A percentile compares a stretch with the other conserved stretches of the same genome.
Conservation (phyloP, 2,888 invertebrate genomes). For the Horisme vitalbata region DNA sequence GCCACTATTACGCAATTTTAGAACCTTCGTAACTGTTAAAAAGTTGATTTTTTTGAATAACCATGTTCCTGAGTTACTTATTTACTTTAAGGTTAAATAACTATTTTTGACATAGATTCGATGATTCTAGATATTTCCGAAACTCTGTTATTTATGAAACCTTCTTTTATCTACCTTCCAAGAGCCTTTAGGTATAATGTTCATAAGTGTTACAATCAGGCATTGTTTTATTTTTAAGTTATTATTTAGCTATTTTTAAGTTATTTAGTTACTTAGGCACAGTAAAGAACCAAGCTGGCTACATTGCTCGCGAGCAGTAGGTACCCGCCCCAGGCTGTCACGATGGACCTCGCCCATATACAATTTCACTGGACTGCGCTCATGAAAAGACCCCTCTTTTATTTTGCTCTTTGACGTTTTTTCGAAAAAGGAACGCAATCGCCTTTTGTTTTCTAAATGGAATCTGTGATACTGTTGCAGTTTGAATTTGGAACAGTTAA, state of each 20-base stretch:
- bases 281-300: slow-evolving; percentile 38
- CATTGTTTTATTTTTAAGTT: no score
- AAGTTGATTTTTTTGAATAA: no score
- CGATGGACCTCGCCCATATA: slow-evolving; percentile 53
- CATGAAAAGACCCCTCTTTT: slow-evolving; percentile 58
- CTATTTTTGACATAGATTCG: no score
- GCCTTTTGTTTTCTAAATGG: slow-evolving; percentile 32
- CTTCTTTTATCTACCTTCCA: no score
- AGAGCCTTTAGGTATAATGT: no score
- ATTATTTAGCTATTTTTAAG: no score
- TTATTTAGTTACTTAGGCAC: slow-evolving; percentile 11
- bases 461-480: slow-evolving; percentile 26
- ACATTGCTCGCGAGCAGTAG: slow-evolving; percentile 49
- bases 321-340: slow-evolving; percentile 67
- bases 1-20: background rate
- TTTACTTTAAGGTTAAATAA: no score
- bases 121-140: no score
- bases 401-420: slow-evolving; percentile 38
- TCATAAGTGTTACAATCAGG: no score
- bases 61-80: no score
- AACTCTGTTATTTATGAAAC: no score
- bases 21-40: no score
- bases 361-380: slow-evolving; percentile 66
- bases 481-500: slow-evolving; percentile 23
- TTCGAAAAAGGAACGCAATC: slow-evolving; percentile 42